phyloP scores from a whole-genome alignment of 2,113 vertebrate species.

The Semicossyphus pulcher region DNA sequence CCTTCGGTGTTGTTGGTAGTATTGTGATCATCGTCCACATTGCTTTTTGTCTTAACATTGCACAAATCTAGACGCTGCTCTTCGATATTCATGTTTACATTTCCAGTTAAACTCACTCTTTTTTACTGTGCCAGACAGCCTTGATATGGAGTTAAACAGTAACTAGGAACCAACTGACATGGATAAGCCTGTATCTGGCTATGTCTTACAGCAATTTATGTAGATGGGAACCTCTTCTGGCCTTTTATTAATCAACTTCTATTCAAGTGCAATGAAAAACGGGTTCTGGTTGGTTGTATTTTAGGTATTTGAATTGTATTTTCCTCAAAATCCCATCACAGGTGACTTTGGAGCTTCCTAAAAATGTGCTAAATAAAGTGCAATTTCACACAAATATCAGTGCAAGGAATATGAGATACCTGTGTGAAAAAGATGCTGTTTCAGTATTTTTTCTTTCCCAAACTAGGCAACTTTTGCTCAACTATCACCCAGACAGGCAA shows the following conservation, averaged over 20 bases:
- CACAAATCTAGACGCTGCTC: conserved; percentile 82
- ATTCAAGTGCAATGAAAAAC: conserved; percentile 19
- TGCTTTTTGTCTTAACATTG: conserved; percentile 80
- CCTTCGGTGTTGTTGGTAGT: conserved; percentile 70
- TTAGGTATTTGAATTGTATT: neutral
- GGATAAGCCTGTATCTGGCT: conserved; percentile 32
- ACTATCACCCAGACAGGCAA: conserved; percentile 11
- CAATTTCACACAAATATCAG: conserved; percentile 45
- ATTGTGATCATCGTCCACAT: conserved; percentile 67
- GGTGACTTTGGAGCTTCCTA: conserved; percentile 18
- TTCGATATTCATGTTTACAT: conserved; percentile 86
- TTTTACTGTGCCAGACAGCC: conserved; percentile 59
- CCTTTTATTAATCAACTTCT: conserved; percentile 14
- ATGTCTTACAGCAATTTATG: conserved; percentile 7
- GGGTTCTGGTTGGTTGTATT: neutral
- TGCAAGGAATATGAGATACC: conserved; percentile 14
- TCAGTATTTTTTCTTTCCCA: conserved; percentile 17
- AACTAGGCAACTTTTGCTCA: conserved; percentile 50
- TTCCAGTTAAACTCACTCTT: conserved; percentile 67
- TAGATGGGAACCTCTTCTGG: conserved; percentile 7
- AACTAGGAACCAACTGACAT: conserved; percentile 39
- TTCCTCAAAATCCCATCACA: conserved; percentile 18
- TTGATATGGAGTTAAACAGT: conserved; percentile 51
- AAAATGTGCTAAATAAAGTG: conserved; percentile 42
- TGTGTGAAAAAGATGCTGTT: conserved; percentile 9